phyloP scores from a whole-genome alignment of 2,888 invertebrate genomes.

The Zygaena filipendulae region DNA sequence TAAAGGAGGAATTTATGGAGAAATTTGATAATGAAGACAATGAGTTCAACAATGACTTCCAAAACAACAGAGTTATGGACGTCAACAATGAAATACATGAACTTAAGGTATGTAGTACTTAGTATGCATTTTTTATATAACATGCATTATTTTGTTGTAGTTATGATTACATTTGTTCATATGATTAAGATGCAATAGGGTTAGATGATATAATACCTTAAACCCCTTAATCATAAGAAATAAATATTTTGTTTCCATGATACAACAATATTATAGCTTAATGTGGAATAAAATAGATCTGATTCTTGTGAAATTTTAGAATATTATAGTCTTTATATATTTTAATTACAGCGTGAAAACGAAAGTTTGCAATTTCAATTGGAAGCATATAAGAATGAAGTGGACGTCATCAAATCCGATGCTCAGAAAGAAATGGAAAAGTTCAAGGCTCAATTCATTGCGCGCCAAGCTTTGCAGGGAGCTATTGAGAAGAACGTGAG shows the following conservation, averaged over 20 bases:
- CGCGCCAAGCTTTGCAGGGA: conserved; percentile 54
- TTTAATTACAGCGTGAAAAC: conserved; percentile 77
- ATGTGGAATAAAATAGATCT: no score
- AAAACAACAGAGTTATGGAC: conserved; percentile 23
- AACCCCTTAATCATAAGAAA: no score
- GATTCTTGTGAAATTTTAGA: no score
- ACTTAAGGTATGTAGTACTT: conserved; percentile 38
- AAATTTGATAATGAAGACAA: conserved; percentile 44
- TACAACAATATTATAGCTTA: no score
- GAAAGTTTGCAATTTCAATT: conserved; percentile 90
- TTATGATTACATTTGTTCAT: no score
- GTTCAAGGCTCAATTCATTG: conserved; percentile 86
- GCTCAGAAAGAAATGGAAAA: conserved; percentile 79
- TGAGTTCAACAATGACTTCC: conserved; percentile 33
- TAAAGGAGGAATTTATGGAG: conserved; percentile 57
- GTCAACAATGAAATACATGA: conserved; percentile 29
- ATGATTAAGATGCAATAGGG: no score
- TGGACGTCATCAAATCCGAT: conserved; percentile 87
- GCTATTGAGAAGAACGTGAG: conserved; percentile 41
- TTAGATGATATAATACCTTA: no score
- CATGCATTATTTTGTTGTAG: no score
- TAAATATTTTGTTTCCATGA: no score
- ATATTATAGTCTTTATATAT: conserved; percentile 2
- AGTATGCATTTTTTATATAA: no score
- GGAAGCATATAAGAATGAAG: conserved; percentile 95